Conservation (phyloP, 2,888 invertebrate species). For the Hirtodrosophila confusa region DNA sequence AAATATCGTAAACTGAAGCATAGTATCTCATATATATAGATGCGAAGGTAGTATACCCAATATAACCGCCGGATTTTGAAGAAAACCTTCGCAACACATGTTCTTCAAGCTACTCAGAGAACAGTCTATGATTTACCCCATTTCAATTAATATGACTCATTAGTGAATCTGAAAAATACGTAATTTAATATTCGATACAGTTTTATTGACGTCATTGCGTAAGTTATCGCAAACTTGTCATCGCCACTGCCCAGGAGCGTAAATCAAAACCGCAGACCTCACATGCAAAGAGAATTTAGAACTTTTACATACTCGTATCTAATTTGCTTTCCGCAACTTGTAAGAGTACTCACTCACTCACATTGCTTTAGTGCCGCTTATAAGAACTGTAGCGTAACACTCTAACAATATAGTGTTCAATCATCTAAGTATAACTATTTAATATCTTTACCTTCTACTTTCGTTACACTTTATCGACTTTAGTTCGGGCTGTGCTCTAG, state of each 20-base stretch:
- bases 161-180: conserved; percentile 13
- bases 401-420: conserved; percentile 17
- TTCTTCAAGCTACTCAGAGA: conserved; percentile 10
- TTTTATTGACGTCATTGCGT: conserved; percentile 29
- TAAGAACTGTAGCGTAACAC: conserved; percentile 32
- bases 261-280: conserved; percentile 21
- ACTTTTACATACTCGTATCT: conserved; percentile 7
- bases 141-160: conserved; percentile 34
- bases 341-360: conserved; percentile 33
- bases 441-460: conserved; percentile 60
- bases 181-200: conserved; percentile 35
- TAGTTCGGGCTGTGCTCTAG: conserved; percentile 49
- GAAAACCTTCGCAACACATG: neutral
- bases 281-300: conserved; percentile 22
- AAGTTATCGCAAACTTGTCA: conserved; percentile 3
- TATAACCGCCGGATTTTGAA: no score
- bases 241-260: conserved; percentile 38
- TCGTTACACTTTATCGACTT: conserved; percentile 49
- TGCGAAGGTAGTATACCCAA: no score
- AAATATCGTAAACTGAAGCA: neutral
- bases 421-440: conserved; percentile 31
- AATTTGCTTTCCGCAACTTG: conserved; percentile 29
- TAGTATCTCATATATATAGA: neutral
- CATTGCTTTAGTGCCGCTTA: conserved; percentile 51
- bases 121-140: conserved; percentile 12